Conservation (phyloP, 2,888 invertebrate species). For the Encarsia formosa region DNA sequence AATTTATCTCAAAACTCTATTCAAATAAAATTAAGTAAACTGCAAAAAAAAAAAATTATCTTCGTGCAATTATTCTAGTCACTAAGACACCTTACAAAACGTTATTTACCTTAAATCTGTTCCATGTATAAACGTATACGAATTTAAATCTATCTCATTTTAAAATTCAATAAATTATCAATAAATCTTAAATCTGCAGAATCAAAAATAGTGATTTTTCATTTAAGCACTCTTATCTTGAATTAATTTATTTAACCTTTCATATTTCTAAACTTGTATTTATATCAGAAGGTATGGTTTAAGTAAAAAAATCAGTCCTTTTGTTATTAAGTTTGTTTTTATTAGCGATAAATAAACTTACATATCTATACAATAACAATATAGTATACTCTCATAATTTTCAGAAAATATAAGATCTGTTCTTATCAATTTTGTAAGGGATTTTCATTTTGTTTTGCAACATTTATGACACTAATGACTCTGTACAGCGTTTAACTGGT, state of each 20-base stretch:
- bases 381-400: conserved; percentile 44
- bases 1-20: no score
- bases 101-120: no score
- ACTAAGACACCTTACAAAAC: no score
- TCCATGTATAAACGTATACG: no score
- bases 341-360: conserved; percentile 53
- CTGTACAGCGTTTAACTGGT: conserved; percentile 7
- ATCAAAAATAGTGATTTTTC: not conserved
- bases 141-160: no score
- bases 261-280: no score
- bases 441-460: conserved; percentile 21
- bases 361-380: conserved; percentile 52
- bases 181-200: conserved; percentile 30
- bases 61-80: no score
- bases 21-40: no score
- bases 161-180: conserved; percentile 44
- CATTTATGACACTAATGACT: conserved; percentile 16
- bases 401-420: conserved; percentile 50
- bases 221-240: not conserved
- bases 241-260: no score
- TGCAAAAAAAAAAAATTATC: no score
- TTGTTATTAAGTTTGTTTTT: conserved; percentile 41
- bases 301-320: not conserved
- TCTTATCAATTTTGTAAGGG: conserved; percentile 38
- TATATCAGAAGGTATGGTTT: not conserved